Conservation (phyloP, 2,113 vertebrate genomes). For the Mixornis gularis region DNA sequence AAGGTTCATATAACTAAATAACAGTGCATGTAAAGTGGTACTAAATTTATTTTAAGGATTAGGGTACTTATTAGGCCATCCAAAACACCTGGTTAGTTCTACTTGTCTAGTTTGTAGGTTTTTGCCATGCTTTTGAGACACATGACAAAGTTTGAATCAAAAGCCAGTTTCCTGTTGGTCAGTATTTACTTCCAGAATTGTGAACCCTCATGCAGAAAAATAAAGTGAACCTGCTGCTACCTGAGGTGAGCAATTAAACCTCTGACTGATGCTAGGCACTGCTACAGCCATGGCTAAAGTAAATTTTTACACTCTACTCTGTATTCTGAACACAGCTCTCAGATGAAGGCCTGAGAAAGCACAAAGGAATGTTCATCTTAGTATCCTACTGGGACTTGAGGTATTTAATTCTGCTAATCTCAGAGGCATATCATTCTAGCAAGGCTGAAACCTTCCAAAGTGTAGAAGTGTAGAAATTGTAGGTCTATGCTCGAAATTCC, state of each 20-base stretch:
- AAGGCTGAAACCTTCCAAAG: neutral
- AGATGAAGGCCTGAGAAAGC: neutral
- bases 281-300: neutral
- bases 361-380: neutral
- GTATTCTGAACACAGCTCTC: neutral
- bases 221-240: neutral
- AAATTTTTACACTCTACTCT: neutral
- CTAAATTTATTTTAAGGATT: neutral
- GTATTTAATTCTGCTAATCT: neutral
- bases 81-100: neutral
- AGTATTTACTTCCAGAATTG: neutral
- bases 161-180: neutral
- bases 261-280: neutral
- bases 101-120: neutral
- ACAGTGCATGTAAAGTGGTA: neutral
- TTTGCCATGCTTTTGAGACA: neutral
- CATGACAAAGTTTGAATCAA: neutral
- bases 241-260: neutral
- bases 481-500: neutral
- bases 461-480: neutral
- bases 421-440: neutral
- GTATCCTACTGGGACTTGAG: neutral
- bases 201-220: neutral
- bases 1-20: neutral
- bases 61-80: neutral